Base-by-base conservation (phyloP, 2,113 vertebrate species). In the Eleginops maclovinus region DNA sequence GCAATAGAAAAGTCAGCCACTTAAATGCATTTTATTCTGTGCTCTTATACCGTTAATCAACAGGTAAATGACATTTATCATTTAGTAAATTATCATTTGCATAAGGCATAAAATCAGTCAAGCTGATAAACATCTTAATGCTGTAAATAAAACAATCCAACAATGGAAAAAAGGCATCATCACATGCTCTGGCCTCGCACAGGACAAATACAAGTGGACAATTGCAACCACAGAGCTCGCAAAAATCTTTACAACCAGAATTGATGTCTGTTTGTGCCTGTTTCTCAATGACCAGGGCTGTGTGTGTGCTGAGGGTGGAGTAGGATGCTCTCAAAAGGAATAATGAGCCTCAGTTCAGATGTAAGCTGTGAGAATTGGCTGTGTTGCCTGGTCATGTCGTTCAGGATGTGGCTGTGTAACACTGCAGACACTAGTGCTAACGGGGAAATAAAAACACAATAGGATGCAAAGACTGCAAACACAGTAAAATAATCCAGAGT, bases 21-120 rank as follows among this genome's bases (percentile, higher is more conserved):
- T 85, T 83, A 91, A 93, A 92, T 91, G 87, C 87, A 84, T 93
- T 93, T 92, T 90, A 92, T 91, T 92, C 86, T 90, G 90, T 93
- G 89, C 89, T 93, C 90, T 90, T 87, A 64, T 79, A 89, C 70
- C 84, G 77, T 75, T 82, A 76, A 84, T 85, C 63, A 83, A 88
- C 79, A 89, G 74, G 77, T 84, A 81, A 86, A 89, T 88, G 55
- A 91, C 84, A 89, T 89, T 77, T 74, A 84, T 86, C 77, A 66
- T 73, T 82, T 62, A 72, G 75, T 88, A 91, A 85, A 88, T 82
- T 22, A 83, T 72, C 66, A 77, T 66, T 87, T 88, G 84, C 84
- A 87, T 91, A 89, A 90, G 83, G 90, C 88, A 82, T 81, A 80
- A 79, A 75, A 88, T 80, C 78, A 89, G 74, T 88, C 78, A 87